Percentiles rank a stretch among this genome's conserved stretches.
Evolutionary conservation across 2,113 vertebrate genomes (phyloP).

Genomic region (Pelusios castaneus): DNA sequence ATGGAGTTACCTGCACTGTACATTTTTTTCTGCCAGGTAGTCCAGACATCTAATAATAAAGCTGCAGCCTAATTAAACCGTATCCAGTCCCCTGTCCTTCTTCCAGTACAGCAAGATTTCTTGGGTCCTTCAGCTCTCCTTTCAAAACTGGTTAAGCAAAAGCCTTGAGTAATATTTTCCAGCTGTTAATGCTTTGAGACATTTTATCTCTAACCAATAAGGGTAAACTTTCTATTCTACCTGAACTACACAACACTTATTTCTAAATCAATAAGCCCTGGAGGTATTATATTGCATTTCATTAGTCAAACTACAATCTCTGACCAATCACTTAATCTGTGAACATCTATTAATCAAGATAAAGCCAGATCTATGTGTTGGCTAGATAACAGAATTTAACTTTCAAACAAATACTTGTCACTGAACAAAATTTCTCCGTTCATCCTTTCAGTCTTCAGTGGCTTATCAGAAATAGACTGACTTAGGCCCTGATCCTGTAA

Average conservation of each 20-base stretch:
- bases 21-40: not conserved
- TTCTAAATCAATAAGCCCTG: not conserved
- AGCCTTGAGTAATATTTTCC: not conserved
- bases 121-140: not conserved
- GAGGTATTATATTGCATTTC: not conserved
- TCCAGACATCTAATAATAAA: not conserved
- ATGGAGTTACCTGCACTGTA: not conserved
- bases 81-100: not conserved
- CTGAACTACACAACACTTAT: not conserved
- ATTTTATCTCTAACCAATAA: not conserved
- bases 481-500: not conserved
- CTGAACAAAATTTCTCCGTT: not conserved
- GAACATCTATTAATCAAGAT: not conserved
- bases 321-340: not conserved
- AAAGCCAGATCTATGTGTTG: not conserved
- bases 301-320: not conserved
- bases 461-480: not conserved
- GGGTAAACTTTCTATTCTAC: not conserved
- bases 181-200: not conserved
- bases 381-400: not conserved
- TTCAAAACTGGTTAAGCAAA: not conserved
- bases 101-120: not conserved
- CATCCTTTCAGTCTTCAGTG: not conserved
- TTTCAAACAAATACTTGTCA: not conserved
- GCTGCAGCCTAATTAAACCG: not conserved